A percentile compares a stretch with the other conserved stretches of the same genome.
Evolutionary conservation across 2,113 vertebrate species (phyloP).

Genomic region (Spermophilus dauricus): DNA sequence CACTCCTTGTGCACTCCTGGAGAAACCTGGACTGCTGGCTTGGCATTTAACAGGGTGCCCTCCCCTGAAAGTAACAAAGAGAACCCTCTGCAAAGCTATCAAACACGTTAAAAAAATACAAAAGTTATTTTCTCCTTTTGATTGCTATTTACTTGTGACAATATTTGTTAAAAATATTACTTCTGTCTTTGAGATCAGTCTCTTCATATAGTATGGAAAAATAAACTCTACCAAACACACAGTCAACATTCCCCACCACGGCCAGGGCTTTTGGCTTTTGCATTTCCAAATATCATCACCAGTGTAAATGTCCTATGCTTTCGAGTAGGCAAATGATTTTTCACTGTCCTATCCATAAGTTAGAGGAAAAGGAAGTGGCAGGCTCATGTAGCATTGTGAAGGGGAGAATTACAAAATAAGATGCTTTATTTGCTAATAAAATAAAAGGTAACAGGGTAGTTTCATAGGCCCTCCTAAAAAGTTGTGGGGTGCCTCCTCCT

Average conservation of each 20-base stretch:
- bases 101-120: constrained; percentile 86
- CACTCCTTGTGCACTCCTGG: not conserved
- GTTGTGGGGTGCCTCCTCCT: not conserved
- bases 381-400: not conserved
- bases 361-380: not conserved
- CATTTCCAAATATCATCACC: not conserved
- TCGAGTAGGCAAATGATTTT: not conserved
- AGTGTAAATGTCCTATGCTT: not conserved
- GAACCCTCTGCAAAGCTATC: constrained; percentile 73
- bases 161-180: constrained; percentile 90
- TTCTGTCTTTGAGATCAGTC: constrained; percentile 85
- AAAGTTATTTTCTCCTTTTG: constrained; percentile 83
- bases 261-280: constrained; percentile 61
- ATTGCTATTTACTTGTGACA: constrained; percentile 84
- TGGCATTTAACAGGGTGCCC: constrained; percentile 11
- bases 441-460: not conserved
- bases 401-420: not conserved
- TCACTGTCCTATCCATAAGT: not conserved
- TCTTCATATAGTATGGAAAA: constrained; percentile 88
- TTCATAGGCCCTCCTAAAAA: constrained; percentile 41
- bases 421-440: constrained; percentile 42
- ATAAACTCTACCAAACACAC: constrained; percentile 86
- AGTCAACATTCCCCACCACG: constrained; percentile 55
- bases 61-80: constrained; percentile 64
- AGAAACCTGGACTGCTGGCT: not conserved